phyloP scores from a whole-genome alignment of 2,797 vertebrate genomes.

The Cygnus olor region DNA sequence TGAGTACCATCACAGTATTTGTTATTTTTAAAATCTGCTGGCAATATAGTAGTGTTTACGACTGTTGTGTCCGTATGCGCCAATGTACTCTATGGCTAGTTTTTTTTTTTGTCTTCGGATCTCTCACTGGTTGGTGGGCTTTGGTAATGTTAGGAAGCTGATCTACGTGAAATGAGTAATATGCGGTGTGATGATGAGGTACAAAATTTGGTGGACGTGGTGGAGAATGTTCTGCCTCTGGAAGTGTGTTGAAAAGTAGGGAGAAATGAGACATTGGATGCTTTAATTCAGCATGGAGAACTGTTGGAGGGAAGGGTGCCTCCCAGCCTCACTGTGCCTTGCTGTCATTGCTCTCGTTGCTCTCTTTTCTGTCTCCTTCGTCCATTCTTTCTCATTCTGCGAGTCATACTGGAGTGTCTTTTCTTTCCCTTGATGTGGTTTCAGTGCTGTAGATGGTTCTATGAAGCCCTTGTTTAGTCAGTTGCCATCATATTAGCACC shows the following conservation, averaged over 20 bases:
- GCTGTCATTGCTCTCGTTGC: too few relatives aligned
- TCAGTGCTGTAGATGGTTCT: constrained; percentile 32
- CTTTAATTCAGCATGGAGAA: background rate
- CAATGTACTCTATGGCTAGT: background rate
- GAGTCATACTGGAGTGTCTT: too few relatives aligned
- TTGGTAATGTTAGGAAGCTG: background rate
- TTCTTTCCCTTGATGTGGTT: too few relatives aligned
- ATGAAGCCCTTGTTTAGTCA: too few relatives aligned
- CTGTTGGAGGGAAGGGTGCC: background rate
- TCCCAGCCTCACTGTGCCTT: background rate
- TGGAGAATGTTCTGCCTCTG: background rate
- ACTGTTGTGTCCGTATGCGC: background rate
- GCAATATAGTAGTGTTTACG: too few relatives aligned
- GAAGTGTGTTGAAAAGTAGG: too few relatives aligned
- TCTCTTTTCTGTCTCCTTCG: too few relatives aligned
- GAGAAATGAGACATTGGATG: background rate
- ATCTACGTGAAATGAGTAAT: background rate
- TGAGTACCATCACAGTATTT: too few relatives aligned
- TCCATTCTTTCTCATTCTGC: too few relatives aligned
- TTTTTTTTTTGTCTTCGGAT: background rate
- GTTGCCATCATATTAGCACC: rapidly evolving
- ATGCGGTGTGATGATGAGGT: too few relatives aligned
- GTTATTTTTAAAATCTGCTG: too few relatives aligned
- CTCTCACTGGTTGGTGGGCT: background rate
- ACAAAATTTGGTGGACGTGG: too few relatives aligned